A percentile compares a stretch with the other conserved stretches of the same genome.
phyloP scores from a whole-genome alignment of 2,888 invertebrate genomes.

The Sacculina carcini region DNA sequence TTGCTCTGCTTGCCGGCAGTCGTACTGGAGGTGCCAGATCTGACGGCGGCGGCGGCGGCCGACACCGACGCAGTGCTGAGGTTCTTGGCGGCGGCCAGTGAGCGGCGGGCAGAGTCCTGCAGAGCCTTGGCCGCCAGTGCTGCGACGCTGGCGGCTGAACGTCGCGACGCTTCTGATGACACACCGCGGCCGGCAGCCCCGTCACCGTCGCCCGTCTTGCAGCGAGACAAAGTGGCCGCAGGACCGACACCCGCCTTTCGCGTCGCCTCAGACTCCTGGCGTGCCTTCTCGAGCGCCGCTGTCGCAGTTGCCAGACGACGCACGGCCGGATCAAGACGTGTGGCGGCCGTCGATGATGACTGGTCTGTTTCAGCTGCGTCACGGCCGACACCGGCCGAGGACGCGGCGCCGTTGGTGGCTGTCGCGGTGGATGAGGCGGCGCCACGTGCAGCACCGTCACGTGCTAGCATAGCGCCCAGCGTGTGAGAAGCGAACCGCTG shows the following conservation, averaged over 20 bases:
- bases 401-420: not conserved
- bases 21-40: too few species aligned
- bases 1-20: too few species aligned
- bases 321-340: not conserved
- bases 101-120: not conserved
- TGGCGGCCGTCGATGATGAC: not conserved
- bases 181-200: constrained; percentile 1
- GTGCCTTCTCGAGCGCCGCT: not conserved
- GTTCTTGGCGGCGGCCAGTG: too few species aligned
- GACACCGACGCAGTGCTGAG: too few species aligned
- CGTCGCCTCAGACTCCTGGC: not conserved
- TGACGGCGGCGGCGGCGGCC: too few species aligned
- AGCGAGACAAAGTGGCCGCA: not conserved
- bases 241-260: too few species aligned
- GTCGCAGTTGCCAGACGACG: constrained; percentile 1
- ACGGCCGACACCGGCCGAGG: not conserved
- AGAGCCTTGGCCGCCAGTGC: constrained; percentile 6
- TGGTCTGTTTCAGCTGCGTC: not conserved
- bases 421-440: too few species aligned
- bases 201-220: not conserved
- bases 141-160: constrained; percentile 1
- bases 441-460: too few species aligned
- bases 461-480: not conserved
- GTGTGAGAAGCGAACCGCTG: not conserved
- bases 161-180: not conserved